Conservation (phyloP, 2,888 invertebrate species). For the Selenia dentaria region DNA sequence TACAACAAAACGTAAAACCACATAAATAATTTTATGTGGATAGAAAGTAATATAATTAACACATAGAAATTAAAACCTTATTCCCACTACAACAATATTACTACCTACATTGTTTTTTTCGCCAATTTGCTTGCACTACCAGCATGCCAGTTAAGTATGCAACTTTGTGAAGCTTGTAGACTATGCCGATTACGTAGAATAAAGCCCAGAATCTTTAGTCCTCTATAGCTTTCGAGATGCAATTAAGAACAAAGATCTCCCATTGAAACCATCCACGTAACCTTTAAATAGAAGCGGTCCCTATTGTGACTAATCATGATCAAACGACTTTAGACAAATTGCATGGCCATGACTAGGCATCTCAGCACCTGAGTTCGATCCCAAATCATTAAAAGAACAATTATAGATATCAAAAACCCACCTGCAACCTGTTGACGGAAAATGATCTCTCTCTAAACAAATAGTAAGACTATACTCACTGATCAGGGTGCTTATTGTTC, state of each 20-base stretch:
- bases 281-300: slow-evolving; percentile 74
- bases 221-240: too few relatives aligned
- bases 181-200: too few relatives aligned
- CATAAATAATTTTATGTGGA: too few relatives aligned
- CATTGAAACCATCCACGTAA: slow-evolving; percentile 69
- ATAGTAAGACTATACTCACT: slow-evolving; percentile 61
- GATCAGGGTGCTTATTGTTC: slow-evolving; percentile 50
- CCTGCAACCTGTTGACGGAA: slow-evolving; percentile 80
- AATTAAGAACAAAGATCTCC: slow-evolving; percentile 54
- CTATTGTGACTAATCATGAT: slow-evolving; percentile 85
- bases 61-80: too few relatives aligned
- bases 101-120: too few relatives aligned
- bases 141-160: too few relatives aligned
- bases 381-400: slow-evolving; percentile 84
- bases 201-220: too few relatives aligned
- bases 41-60: too few relatives aligned
- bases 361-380: slow-evolving; percentile 68
- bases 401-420: slow-evolving; percentile 82
- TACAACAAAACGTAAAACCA: too few relatives aligned
- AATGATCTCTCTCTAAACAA: slow-evolving; percentile 80
- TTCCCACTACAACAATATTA: too few relatives aligned
- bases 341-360: slow-evolving; percentile 83
- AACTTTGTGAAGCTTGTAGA: too few relatives aligned
- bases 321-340: slow-evolving; percentile 84
- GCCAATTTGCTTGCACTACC: too few relatives aligned